Evolutionary conservation across 2,888 invertebrate genomes (phyloP).

Genomic region (Kryphioiulus occultus): DNA sequence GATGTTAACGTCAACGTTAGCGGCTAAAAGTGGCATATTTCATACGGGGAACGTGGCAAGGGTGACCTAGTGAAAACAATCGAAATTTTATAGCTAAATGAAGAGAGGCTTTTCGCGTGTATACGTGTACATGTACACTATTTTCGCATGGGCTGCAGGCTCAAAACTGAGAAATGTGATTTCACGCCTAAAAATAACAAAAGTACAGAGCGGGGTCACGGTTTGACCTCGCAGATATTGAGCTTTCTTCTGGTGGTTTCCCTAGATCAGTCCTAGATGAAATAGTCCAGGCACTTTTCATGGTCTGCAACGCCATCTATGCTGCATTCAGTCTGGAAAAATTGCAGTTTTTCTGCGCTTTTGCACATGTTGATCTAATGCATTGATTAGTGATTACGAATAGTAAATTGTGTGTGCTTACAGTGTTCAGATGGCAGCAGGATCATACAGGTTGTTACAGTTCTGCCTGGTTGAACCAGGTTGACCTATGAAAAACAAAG

Average conservation of each 20-base stretch:
- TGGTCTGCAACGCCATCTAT: too few relatives aligned
- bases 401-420: too few relatives aligned
- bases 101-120: conserved; percentile 12
- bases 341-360: too few relatives aligned
- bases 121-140: not conserved
- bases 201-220: not conserved
- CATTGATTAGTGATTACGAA: too few relatives aligned
- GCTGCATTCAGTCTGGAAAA: too few relatives aligned
- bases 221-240: not conserved
- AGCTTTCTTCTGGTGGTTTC: not conserved
- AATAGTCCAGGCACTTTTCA: too few relatives aligned
- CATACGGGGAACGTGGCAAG: not conserved
- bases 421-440: too few relatives aligned
- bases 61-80: conserved; percentile 39
- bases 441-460: too few relatives aligned
- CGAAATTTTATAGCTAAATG: conserved; percentile 32
- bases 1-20: conserved; percentile 39
- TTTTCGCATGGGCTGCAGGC: not conserved
- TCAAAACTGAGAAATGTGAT: not conserved
- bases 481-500: not conserved
- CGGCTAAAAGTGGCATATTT: conserved; percentile 35
- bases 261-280: too few relatives aligned
- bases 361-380: too few relatives aligned
- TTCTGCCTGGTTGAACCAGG: too few relatives aligned
- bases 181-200: conserved; percentile 20